phyloP scores from a whole-genome alignment of 2,888 invertebrate genomes.

The Acholoe squamosa region DNA sequence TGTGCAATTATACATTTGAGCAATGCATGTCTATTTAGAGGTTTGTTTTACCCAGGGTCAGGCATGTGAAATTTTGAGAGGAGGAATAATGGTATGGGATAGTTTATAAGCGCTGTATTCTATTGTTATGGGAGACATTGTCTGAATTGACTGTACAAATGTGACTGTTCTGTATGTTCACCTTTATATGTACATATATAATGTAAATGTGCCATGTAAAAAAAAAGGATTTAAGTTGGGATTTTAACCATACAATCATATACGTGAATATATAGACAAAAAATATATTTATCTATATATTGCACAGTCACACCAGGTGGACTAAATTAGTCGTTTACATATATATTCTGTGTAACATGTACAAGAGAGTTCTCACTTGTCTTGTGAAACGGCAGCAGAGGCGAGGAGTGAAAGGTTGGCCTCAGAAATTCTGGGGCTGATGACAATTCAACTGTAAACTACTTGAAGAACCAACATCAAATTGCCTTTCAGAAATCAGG shows the following conservation, averaged over 20 bases:
- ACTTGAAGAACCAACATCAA: neutral
- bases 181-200: neutral
- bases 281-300: slow-evolving; percentile 33
- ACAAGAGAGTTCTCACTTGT: slow-evolving; percentile 33
- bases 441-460: neutral
- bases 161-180: slow-evolving; percentile 7
- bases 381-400: slow-evolving; percentile 37
- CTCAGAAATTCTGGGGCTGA: neutral
- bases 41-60: neutral
- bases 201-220: slow-evolving; percentile 40
- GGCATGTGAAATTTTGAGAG: neutral
- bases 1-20: slow-evolving; percentile 2
- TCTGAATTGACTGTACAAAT: slow-evolving; percentile 9
- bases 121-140: neutral
- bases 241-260: slow-evolving; percentile 42
- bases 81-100: neutral
- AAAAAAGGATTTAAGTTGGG: neutral
- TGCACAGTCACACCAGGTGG: neutral
- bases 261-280: slow-evolving; percentile 16
- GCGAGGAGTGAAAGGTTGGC: neutral
- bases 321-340: neutral
- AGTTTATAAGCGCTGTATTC: neutral
- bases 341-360: slow-evolving; percentile 19
- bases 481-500: slow-evolving; percentile 23
- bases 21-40: slow-evolving; percentile 11